Evolutionary conservation across 1,140 invertebrate genomes (phyloP).

Genomic region (Aplysia californica): DNA sequence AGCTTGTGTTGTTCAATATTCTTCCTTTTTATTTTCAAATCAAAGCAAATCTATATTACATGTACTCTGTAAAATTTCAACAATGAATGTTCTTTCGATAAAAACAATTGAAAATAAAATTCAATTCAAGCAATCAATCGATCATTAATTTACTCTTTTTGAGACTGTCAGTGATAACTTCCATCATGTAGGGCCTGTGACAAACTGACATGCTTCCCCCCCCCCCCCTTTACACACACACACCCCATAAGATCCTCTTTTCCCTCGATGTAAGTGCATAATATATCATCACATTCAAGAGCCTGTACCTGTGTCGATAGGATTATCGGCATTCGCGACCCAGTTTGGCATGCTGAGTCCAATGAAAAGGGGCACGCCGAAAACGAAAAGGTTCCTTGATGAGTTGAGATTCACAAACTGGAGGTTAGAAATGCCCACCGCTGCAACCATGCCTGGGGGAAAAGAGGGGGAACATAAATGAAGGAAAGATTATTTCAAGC

Average conservation of each 20-base stretch:
- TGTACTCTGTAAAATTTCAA: too few relatives aligned
- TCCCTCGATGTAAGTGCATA: constrained; percentile 70
- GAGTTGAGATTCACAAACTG: constrained; percentile 87
- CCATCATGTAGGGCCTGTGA: neutral
- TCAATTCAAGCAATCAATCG: too few relatives aligned
- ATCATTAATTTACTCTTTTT: too few relatives aligned
- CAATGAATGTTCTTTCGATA: too few relatives aligned
- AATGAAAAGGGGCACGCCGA: constrained; percentile 85
- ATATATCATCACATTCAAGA: neutral
- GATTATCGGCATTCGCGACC: constrained; percentile 55
- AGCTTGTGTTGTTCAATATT: too few relatives aligned
- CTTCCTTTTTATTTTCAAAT: too few relatives aligned
- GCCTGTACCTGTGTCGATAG: constrained; percentile 49
- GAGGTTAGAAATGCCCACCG: constrained; percentile 76
- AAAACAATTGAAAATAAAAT: too few relatives aligned
- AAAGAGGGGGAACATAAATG: neutral
- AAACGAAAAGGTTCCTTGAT: constrained; percentile 84
- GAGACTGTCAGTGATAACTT: neutral
- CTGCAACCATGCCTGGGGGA: constrained; percentile 47
- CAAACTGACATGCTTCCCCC: too few relatives aligned
- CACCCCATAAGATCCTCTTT: neutral
- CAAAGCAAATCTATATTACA: neutral
- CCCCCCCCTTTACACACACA: neutral
- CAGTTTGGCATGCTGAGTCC: constrained; percentile 79
- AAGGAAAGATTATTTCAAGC: neutral